Percentiles rank a stretch among this genome's conserved stretches.
phyloP scores from a whole-genome alignment of 1,140 invertebrate genomes.

The Centruroides sculpturatus region DNA sequence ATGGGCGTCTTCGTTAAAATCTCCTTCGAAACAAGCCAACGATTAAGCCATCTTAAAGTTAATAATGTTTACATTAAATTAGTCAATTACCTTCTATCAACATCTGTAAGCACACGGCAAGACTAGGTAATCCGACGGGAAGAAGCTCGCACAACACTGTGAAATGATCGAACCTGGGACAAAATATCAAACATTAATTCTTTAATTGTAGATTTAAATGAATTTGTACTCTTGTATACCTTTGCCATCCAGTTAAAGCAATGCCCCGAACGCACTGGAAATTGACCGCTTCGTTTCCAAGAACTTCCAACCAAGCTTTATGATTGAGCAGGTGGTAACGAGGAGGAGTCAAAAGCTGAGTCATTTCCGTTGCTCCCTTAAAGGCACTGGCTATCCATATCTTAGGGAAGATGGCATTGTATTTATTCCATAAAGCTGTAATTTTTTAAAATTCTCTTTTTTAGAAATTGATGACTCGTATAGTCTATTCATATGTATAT shows the following conservation, averaged over 20 bases:
- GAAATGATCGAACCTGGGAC: slow-evolving; percentile 32
- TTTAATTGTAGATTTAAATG: background rate
- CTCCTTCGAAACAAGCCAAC: background rate
- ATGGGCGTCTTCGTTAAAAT: slow-evolving; percentile 10
- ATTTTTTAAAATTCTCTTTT: background rate
- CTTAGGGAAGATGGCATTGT: slow-evolving; percentile 35
- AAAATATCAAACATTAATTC: background rate
- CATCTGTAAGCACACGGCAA: slow-evolving; percentile 27
- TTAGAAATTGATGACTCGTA: too few relatives aligned
- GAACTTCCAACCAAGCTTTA: slow-evolving; percentile 25
- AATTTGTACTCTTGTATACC: slow-evolving; percentile 1
- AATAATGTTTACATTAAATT: background rate
- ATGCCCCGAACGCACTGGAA: slow-evolving; percentile 25
- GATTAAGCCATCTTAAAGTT: too few relatives aligned
- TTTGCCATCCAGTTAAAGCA: slow-evolving; percentile 34
- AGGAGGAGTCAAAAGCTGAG: slow-evolving; percentile 12
- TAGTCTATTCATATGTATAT: too few relatives aligned
- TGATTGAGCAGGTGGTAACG: slow-evolving; percentile 31
- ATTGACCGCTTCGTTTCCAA: slow-evolving; percentile 8
- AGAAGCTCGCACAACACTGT: slow-evolving; percentile 32
- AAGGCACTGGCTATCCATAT: slow-evolving; percentile 47
- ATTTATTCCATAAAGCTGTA: slow-evolving; percentile 33
- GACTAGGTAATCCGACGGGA: slow-evolving; percentile 30
- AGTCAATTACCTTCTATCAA: slow-evolving; percentile 6
- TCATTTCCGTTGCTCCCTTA: slow-evolving; percentile 34